Evolutionary conservation across 2,888 invertebrate genomes (phyloP), one percentile per base, ranked within the genome.

Genomic region (Fabriciana adippe): DNA sequence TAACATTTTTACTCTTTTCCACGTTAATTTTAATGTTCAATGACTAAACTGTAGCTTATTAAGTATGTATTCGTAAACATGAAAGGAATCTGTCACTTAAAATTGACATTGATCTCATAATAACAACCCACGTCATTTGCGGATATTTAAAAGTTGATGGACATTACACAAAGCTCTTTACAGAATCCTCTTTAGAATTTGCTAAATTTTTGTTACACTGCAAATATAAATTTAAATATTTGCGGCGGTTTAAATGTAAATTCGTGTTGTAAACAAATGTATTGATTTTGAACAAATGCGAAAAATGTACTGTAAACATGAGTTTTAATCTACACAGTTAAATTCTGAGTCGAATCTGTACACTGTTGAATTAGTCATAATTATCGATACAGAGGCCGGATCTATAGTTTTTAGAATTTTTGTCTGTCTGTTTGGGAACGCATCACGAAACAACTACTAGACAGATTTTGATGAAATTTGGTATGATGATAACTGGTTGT

Each of bases 181-280:
- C 14, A 21, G 18, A 45, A 48, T 53, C 41, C 13, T 26, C 35
- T 31, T 64, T 18, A 56, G n/a, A 45, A 57, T 61, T 50, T 51
- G 51, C 51, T 14, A 61, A 50, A 60, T 15, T 56, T 65, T 60
- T 62, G 45, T 67, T 64, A 13, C 21, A 55, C 45, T 60, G 64
- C 62, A 62, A 67, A 64, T 64, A 69, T 59, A 14, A 13, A 55
- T 55, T 45, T 63, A 56, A 50, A 48, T 62, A 56, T 59, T 51
- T 53, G 8, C 48, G 15, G 26, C 8, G 18, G 18, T 60, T 64
- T 5, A 50, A 55, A 69, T 60, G 69, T 63, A 55, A 69, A 69
- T 69, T 15, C 31, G 35, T 48, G 26, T 16, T 53, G 47, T 55
- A 8, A n/a, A 41, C 4, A 14, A 55, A 31, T 13, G 64, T 60